phyloP scores from a whole-genome alignment of 2,113 vertebrate genomes.

The Podilymbus podiceps region DNA sequence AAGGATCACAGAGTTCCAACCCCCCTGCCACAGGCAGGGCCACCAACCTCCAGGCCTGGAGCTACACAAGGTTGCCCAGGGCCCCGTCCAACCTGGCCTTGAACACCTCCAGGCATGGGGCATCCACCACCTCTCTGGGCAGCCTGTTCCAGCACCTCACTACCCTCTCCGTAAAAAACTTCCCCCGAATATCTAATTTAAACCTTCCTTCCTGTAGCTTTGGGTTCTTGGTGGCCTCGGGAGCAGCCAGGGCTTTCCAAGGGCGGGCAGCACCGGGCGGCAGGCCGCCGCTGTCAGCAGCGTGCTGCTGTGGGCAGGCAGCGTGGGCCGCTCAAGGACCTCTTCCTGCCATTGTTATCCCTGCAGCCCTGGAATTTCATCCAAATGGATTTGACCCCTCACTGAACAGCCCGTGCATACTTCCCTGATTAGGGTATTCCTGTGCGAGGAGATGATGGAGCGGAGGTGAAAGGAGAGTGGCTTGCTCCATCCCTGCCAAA shows the following conservation, averaged over 20 bases:
- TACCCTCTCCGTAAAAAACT: no score
- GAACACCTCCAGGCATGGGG: no score
- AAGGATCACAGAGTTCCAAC: no score
- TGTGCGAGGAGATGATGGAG: conserved; percentile 39
- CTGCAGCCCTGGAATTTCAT: conserved; percentile 71
- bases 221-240: background rate
- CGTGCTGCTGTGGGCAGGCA: background rate
- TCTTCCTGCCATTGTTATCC: conserved; percentile 78
- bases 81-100: no score
- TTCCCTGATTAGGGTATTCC: conserved; percentile 77
- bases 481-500: background rate
- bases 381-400: conserved; percentile 78
- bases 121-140: no score
- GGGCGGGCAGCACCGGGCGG: conserved; percentile 15
- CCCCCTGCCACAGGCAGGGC: no score
- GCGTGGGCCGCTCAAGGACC: conserved; percentile 26
- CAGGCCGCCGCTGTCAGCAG: conserved; percentile 54
- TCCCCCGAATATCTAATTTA: no score
- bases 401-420: conserved; percentile 65
- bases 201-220: background rate
- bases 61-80: no score
- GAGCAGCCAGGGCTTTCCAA: conserved; percentile 61
- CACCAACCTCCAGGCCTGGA: no score
- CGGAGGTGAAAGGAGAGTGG: background rate
- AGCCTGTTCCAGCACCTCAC: no score